Percentiles rank a stretch among this genome's conserved stretches.
phyloP scores from a whole-genome alignment of 2,888 invertebrate genomes.

The Monopis laevigella region DNA sequence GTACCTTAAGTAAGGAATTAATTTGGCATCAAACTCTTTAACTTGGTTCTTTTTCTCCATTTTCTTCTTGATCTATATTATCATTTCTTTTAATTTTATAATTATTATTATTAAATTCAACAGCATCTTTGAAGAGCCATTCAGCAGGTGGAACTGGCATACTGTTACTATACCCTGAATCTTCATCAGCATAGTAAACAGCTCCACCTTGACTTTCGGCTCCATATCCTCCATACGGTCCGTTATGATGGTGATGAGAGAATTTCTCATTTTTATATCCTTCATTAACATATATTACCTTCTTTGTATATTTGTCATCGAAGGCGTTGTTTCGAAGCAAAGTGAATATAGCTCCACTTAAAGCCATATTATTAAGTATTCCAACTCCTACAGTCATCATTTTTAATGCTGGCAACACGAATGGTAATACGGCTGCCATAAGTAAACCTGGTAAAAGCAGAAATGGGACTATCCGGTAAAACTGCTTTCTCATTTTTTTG shows the following conservation, averaged over 20 bases:
- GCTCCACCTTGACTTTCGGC: conserved; percentile 5
- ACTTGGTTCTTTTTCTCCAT: too few species aligned
- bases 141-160: neutral
- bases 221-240: conserved; percentile 7
- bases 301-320: conserved; percentile 58
- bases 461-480: conserved; percentile 57
- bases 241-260: conserved; percentile 15
- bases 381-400: conserved; percentile 70
- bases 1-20: too few species aligned
- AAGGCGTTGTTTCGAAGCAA: conserved; percentile 69
- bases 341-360: conserved; percentile 68
- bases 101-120: conserved; percentile 2
- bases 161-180: neutral
- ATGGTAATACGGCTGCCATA: conserved; percentile 73
- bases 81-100: conserved; percentile 2
- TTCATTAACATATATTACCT: conserved; percentile 65
- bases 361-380: conserved; percentile 74
- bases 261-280: conserved; percentile 61
- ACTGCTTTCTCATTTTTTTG: conserved; percentile 43
- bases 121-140: conserved; percentile 3
- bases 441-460: conserved; percentile 70
- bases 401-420: conserved; percentile 73
- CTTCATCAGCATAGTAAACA: neutral
- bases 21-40: too few species aligned
- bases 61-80: neutral